Conservation (phyloP, 2,113 vertebrate species). For the Empidonax alnorum region DNA sequence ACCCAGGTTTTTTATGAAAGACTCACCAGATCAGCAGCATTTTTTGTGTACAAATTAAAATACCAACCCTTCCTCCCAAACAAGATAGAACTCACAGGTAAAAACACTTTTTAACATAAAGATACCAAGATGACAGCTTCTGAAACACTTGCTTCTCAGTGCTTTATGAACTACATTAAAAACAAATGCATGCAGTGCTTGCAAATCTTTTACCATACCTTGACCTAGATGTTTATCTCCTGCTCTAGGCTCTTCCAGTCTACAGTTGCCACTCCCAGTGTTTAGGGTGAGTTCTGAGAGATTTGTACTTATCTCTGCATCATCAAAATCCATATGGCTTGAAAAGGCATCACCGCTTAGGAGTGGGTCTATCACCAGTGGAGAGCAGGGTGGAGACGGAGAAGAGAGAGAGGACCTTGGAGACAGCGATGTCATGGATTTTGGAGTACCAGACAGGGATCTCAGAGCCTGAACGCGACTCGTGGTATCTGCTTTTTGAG, state of each 20-base stretch:
- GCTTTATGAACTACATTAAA: slow-evolving; percentile 11
- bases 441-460: slow-evolving; percentile 87
- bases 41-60: background rate
- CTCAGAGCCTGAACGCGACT: slow-evolving; percentile 81
- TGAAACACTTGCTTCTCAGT: background rate
- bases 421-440: slow-evolving; percentile 90
- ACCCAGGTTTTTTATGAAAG: background rate
- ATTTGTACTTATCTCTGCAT: slow-evolving; percentile 75
- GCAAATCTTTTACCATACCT: slow-evolving; percentile 64
- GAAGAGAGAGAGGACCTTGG: slow-evolving; percentile 95
- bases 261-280: slow-evolving; percentile 68
- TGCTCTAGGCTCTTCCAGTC: slow-evolving; percentile 65
- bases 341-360: slow-evolving; percentile 84
- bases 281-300: slow-evolving; percentile 81
- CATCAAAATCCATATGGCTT: slow-evolving; percentile 80
- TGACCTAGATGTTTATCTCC: slow-evolving; percentile 72
- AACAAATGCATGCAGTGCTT: background rate
- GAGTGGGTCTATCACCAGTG: slow-evolving; percentile 84
- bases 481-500: slow-evolving; percentile 63
- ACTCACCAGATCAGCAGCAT: background rate
- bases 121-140: background rate
- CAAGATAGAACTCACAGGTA: background rate
- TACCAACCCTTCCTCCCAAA: background rate
- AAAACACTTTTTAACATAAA: background rate
- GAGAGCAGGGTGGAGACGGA: slow-evolving; percentile 93